Conservation (phyloP, 1,140 invertebrate species). For the Eumeta japonica region DNA sequence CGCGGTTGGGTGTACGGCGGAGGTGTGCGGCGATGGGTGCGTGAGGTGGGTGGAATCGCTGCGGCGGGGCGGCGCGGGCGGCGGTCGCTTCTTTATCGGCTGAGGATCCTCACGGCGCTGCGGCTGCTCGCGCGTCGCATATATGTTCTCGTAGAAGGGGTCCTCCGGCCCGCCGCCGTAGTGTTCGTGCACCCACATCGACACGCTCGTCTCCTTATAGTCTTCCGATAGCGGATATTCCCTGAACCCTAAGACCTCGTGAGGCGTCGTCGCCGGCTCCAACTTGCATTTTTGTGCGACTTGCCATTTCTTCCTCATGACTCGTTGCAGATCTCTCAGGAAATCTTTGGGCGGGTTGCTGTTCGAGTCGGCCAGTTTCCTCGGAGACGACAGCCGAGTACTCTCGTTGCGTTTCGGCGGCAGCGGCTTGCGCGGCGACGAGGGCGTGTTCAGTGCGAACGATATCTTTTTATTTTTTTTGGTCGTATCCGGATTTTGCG, state of each 20-base stretch:
- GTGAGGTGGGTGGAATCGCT: constrained; percentile 43
- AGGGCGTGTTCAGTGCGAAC: constrained; percentile 33
- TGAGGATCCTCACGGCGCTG: constrained; percentile 31
- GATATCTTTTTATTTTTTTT: constrained; percentile 43
- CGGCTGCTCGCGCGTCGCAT: constrained; percentile 19
- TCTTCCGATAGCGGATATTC: constrained; percentile 70
- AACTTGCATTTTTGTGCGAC: constrained; percentile 88
- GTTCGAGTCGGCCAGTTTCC: constrained; percentile 68
- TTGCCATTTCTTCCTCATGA: constrained; percentile 93
- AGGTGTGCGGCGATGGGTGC: constrained; percentile 17
- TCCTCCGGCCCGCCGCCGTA: constrained; percentile 62
- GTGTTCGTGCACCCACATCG: constrained; percentile 88
- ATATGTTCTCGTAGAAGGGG: constrained; percentile 44
- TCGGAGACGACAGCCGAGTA: constrained; percentile 70
- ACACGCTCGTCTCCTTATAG: constrained; percentile 80
- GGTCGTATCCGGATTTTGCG: constrained; percentile 20
- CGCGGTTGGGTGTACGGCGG: constrained; percentile 17
- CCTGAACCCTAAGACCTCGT: constrained; percentile 86
- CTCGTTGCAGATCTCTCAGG: constrained; percentile 81
- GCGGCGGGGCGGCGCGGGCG: constrained; percentile 42
- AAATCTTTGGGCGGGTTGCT: constrained; percentile 81
- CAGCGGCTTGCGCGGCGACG: constrained; percentile 55
- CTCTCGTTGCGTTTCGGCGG: constrained; percentile 72
- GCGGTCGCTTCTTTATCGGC: constrained; percentile 40
- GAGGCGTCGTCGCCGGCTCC: constrained; percentile 80